phyloP scores from a whole-genome alignment of 2,113 vertebrate genomes.

The Sarotherodon lohbergeri region DNA sequence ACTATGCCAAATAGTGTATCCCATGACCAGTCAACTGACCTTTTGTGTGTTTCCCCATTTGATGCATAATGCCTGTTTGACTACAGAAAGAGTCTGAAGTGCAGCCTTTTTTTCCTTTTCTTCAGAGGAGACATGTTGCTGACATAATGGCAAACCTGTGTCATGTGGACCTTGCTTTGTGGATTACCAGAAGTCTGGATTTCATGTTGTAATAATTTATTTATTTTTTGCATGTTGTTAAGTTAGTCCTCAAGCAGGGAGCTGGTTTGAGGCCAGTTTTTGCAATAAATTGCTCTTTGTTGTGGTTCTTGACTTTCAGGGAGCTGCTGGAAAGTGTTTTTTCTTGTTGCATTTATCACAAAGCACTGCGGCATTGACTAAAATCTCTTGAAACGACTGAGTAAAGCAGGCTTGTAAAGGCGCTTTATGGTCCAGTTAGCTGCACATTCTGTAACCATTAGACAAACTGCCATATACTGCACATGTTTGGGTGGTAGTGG shows the following conservation, averaged over 20 bases:
- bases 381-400: not conserved
- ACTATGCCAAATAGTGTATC: not conserved
- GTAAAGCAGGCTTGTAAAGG: slow-evolving; percentile 21
- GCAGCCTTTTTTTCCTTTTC: not conserved
- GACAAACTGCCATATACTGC: not conserved
- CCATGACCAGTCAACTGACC: not conserved
- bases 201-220: slow-evolving; percentile 55
- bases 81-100: not conserved
- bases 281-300: slow-evolving; percentile 52
- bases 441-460: not conserved
- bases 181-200: slow-evolving; percentile 63
- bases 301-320: slow-evolving; percentile 36
- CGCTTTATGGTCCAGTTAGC: not conserved
- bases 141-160: slow-evolving; percentile 40
- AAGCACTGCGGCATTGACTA: not conserved
- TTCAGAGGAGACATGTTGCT: slow-evolving; percentile 7
- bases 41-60: not conserved
- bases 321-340: not conserved
- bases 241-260: slow-evolving; percentile 33
- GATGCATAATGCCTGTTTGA: not conserved
- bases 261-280: slow-evolving; percentile 9
- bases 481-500: not conserved
- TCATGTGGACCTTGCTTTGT: slow-evolving; percentile 45
- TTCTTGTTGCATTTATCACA: not conserved
- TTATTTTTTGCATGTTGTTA: slow-evolving; percentile 19